Base-by-base conservation (phyloP, 2,888 invertebrate species). In the Drosophila falleni region DNA sequence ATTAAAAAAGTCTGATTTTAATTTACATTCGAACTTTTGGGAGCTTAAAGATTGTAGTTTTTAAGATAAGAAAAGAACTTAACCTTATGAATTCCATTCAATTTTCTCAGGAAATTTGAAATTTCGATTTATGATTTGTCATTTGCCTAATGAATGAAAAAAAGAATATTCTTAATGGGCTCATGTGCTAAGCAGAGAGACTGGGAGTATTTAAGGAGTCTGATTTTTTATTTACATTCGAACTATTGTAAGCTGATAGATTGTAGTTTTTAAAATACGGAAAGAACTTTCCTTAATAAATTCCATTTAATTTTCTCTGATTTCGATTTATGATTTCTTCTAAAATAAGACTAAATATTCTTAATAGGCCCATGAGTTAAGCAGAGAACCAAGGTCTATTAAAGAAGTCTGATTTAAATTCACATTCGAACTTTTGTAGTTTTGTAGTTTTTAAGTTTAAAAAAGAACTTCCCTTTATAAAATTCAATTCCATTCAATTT, bases 141-240 rank as follows among this genome's bases (percentile, higher is more conserved):
- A 15, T 29, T 8, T 29, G 15, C 31, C 15, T 65, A 65, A 65
- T 65, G 44, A 61, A 68, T 68, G n/a, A n/a, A n/a, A n/a, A n/a
- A n/a, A n/a, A n/a, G n/a, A 15, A 35, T 33, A 15, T 35, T 41
- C 11, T 29, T 13, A 47, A 23, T 5, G 10, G 6, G 13, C 16
- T 31, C 10, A 10, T 41, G 5, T 19, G 5, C 11, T 19, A 16
- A 41, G 9, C 41, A 16, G 10, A 41, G 16, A 13, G 5, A 11
- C 44, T 1, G 13, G 9, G 2, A 8, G 13, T 35, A 35, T 3
- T 13, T 1, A 13, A 4, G 13, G 16, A 35, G 5, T 15, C 6
- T 1, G 46, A 46, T 6, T 46, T n/a, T 1, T 13, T n/a, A 31
- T 13, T 13, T 13, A 35, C 35, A 35, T 11, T 33, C 33, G 11